Percentiles rank a stretch among this genome's conserved stretches.
Conservation (phyloP, 2,113 vertebrate genomes). For the Marmota monax region DNA sequence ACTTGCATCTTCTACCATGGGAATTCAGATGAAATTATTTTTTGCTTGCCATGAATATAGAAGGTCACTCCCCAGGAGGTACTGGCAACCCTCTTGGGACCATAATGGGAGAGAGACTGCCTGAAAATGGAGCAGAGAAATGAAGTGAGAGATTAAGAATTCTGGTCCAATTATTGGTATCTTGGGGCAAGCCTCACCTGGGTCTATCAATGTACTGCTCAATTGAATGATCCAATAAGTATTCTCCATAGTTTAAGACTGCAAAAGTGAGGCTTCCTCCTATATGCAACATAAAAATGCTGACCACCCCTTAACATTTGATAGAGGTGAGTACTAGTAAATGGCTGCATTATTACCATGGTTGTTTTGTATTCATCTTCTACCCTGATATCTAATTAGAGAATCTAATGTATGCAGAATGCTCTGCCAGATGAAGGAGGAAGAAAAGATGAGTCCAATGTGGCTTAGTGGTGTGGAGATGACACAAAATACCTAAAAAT, state of each 20-base stretch:
- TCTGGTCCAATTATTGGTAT: neutral
- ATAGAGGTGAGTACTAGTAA: neutral
- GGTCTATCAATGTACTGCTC: neutral
- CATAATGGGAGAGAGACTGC: neutral
- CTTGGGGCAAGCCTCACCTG: neutral
- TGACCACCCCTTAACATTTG: neutral
- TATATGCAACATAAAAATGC: neutral
- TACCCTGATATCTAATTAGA: neutral
- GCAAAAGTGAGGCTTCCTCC: neutral
- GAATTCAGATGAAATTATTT: neutral
- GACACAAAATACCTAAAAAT: neutral
- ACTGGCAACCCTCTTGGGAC: neutral
- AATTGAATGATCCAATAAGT: neutral
- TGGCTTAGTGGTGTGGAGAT: neutral
- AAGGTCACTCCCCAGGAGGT: neutral
- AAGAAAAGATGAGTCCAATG: neutral
- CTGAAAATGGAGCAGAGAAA: neutral
- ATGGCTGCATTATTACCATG: neutral
- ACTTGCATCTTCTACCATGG: neutral
- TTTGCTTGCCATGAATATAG: neutral
- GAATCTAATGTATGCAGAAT: neutral
- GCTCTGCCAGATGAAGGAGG: neutral
- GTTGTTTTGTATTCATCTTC: neutral
- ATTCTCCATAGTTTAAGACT: neutral
- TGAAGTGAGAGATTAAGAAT: neutral